Percentiles rank a stretch among this genome's conserved stretches.
These are phyloP conservation scores for Drosophila birchii DNA, from an alignment of 2,888 invertebrate genomes.

Conservation along the genomic window DNA sequence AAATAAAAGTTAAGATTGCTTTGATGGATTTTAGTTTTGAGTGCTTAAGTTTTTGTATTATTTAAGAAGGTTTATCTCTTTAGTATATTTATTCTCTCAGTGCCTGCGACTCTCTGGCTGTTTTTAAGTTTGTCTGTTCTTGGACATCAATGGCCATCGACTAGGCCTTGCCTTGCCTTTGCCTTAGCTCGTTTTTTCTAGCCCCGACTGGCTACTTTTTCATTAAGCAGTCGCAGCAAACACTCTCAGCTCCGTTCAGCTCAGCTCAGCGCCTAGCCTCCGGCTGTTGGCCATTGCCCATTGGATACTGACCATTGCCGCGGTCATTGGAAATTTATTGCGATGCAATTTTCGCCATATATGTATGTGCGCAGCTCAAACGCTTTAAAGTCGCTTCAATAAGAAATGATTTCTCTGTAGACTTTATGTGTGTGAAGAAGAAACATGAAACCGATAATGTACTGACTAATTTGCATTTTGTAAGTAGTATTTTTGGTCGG, in stretches of 20 bases:
- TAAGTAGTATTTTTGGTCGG: conserved; percentile 31
- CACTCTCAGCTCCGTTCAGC: conserved; percentile 42
- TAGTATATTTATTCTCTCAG: not conserved
- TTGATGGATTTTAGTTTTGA: fast-evolving
- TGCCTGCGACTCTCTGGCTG: conserved; percentile 14
- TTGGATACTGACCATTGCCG: not conserved
- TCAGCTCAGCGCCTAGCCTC: conserved; percentile 37
- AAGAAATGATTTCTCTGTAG: conserved; percentile 21
- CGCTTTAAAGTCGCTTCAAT: conserved; percentile 58
- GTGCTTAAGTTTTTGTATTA: too few species aligned
- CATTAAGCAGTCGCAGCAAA: conserved; percentile 61
- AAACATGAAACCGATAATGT: conserved; percentile 37
- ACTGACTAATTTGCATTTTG: conserved; percentile 31
- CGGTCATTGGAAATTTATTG: conserved; percentile 67
- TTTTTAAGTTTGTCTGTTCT: conserved; percentile 56
- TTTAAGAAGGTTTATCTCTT: not conserved
- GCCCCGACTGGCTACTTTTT: conserved; percentile 46
- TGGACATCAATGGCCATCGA: conserved; percentile 69
- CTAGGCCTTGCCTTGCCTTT: conserved; percentile 51
- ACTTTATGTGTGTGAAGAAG: not conserved
- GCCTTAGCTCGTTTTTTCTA: conserved; percentile 4
- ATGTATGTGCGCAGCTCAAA: conserved; percentile 67
- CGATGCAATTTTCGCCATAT: conserved; percentile 66
- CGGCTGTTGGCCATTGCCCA: conserved; percentile 44
- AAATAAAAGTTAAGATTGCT: too few species aligned